These are phyloP conservation scores for Zaprionus lineosus DNA, from an alignment of 2,888 invertebrate species.

Conservation along the genomic window DNA sequence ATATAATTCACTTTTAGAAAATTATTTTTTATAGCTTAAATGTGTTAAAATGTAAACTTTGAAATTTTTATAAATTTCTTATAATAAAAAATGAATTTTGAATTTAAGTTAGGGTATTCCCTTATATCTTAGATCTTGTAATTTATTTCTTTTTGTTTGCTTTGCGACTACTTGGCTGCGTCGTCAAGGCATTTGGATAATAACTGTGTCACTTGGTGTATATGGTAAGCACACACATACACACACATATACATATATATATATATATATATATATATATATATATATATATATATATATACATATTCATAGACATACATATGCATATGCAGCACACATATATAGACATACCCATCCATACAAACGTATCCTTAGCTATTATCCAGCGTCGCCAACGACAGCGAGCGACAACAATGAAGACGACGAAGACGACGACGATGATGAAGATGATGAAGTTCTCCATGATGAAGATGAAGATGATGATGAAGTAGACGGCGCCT, in stretches of 20 bases:
- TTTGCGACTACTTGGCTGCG: conserved; percentile 43
- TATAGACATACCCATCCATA: neutral
- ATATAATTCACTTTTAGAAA: too few relatives aligned
- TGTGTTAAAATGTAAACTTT: too few relatives aligned
- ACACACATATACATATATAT: neutral
- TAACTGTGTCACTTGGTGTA: conserved; percentile 69
- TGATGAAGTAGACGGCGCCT: conserved; percentile 47
- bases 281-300: neutral
- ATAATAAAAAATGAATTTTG: too few relatives aligned
- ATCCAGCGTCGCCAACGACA: conserved; percentile 64
- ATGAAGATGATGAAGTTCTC: conserved; percentile 1
- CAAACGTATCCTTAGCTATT: conserved; percentile 59
- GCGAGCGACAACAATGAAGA: conserved; percentile 63
- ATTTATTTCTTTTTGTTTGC: conserved; percentile 30
- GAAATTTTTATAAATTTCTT: too few relatives aligned
- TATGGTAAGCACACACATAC: too few relatives aligned
- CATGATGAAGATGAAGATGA: conserved; percentile 24
- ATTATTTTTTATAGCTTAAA: too few relatives aligned
- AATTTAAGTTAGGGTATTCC: neutral
- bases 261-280: conserved; percentile 2
- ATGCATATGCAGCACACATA: too few relatives aligned
- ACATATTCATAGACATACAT: too few relatives aligned
- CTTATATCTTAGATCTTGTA: neutral
- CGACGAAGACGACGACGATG: conserved; percentile 29
- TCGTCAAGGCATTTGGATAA: conserved; percentile 65